These are phyloP conservation scores for Dasyprocta punctata DNA, from an alignment of 2,113 vertebrate species.

Conservation along the genomic window DNA sequence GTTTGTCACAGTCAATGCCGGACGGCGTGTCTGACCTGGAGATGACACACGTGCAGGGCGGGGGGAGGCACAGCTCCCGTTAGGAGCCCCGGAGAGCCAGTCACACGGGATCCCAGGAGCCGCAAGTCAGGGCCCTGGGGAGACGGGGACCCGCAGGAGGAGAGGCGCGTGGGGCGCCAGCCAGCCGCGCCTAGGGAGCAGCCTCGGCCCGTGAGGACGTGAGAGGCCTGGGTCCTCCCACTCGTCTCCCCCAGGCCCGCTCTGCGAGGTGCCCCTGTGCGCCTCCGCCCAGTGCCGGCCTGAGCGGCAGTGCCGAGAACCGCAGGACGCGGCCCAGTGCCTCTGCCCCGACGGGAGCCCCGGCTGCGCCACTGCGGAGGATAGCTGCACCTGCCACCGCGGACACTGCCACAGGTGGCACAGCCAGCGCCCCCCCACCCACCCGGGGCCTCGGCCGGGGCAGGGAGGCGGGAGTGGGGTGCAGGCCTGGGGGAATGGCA, in stretches of 20 bases:
- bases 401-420: conserved; percentile 72
- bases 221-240: not conserved
- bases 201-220: not conserved
- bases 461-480: not conserved
- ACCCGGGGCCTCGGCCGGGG: not conserved
- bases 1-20: not conserved
- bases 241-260: conserved; percentile 54
- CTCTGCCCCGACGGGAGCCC: conserved; percentile 68
- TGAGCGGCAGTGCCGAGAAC: conserved; percentile 29
- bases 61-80: too few relatives aligned
- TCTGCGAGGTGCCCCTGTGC: conserved; percentile 71
- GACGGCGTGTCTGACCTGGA: not conserved
- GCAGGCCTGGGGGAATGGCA: not conserved
- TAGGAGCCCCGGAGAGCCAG: too few relatives aligned
- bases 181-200: not conserved
- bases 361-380: conserved; percentile 14
- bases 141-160: not conserved
- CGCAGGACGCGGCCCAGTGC: conserved; percentile 17
- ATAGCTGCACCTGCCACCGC: conserved; percentile 69
- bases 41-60: fast-evolving
- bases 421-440: too few relatives aligned
- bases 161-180: not conserved
- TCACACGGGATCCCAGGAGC: fast-evolving
- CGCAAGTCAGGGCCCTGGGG: not conserved
- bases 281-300: conserved; percentile 60